Percentiles rank a stretch among this genome's conserved stretches.
Evolutionary conservation across 1,140 invertebrate genomes (phyloP).

Genomic region (Homalodisca vitripennis): DNA sequence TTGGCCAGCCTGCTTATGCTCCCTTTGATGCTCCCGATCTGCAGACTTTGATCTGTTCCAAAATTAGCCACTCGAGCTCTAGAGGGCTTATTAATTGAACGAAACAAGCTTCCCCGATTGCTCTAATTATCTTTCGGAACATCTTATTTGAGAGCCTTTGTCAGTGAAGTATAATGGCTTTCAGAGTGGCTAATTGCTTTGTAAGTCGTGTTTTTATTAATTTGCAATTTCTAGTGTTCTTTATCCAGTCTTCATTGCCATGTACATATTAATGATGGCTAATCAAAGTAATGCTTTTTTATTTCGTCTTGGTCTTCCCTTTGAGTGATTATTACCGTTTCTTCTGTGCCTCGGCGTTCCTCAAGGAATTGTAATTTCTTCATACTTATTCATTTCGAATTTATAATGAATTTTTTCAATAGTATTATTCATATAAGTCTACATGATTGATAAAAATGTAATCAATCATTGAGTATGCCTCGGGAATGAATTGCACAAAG

Average conservation of each 20-base stretch:
- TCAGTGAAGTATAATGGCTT: background rate
- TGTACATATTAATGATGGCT: slow-evolving; percentile 3
- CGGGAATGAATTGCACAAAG: no score
- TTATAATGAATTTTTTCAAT: background rate
- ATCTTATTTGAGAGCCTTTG: background rate
- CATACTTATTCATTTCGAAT: background rate
- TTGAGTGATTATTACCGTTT: background rate
- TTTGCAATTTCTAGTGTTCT: slow-evolving; percentile 13
- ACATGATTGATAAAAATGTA: background rate
- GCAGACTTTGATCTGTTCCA: background rate
- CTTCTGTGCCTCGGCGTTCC: background rate
- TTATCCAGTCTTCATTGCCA: slow-evolving; percentile 5
- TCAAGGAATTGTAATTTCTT: background rate
- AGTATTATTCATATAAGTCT: background rate
- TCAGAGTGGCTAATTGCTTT: slow-evolving; percentile 5
- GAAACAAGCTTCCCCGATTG: slow-evolving; percentile 14
- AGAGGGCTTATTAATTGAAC: slow-evolving; percentile 14
- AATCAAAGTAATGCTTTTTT: background rate
- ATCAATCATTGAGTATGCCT: no score
- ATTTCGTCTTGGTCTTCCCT: background rate
- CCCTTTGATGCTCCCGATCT: slow-evolving; percentile 11
- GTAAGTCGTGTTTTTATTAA: slow-evolving; percentile 4
- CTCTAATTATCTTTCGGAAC: slow-evolving; percentile 1
- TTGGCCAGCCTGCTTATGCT: slow-evolving; percentile 15
- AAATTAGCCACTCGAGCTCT: slow-evolving; percentile 12